Base-by-base conservation (phyloP, 2,113 vertebrate genomes). In the Neolamprologus ventralis region DNA sequence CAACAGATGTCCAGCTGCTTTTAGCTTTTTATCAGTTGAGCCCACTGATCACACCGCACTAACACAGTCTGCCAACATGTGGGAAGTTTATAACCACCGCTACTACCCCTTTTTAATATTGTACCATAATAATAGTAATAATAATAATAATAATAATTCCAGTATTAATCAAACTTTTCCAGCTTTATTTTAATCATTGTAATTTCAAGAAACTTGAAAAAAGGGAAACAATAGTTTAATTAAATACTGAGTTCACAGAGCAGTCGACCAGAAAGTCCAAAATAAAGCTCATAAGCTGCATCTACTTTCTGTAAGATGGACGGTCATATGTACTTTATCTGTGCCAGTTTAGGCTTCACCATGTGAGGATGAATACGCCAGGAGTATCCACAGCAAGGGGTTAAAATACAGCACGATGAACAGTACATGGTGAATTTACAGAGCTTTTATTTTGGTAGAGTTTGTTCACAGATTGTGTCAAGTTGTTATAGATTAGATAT, bases 361-460 rank as follows among this genome's bases (percentile, higher is more conserved):
- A 98, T 96, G 95, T 99, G 97, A 65, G 98, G 97, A 78, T 99
- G 98, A 5, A 99, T 81, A 42, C 98, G 95, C 98, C 98, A 99
- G 93, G 98, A 98, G 94, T 98, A 99, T 57, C 98, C 99, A 91
- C 54, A 23, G 82, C 7, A 60, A 71, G 86, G 82, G 16, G 14
- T 47, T 45, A 47, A 75, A 19, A 49, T 19, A 19, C 14, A 75
- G 42, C 42, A 19, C 3, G 16, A 75, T 49, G 23, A 49, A 31
- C 42, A 28, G 5, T 73, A 49, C 12, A 47, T 11, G 58, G 6
- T 35, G 14, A 11, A 60, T 58, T 28, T 75, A 40, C 3, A 49
- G 63, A 89, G 35, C 5, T 33, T 49, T 47, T 28, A 75, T 75
- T 47, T 47, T 17, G n/a, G 5, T 42, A 42, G 65, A 16, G 65